Conservation (phyloP, 2,888 invertebrate species). For the Fragum sueziense region DNA sequence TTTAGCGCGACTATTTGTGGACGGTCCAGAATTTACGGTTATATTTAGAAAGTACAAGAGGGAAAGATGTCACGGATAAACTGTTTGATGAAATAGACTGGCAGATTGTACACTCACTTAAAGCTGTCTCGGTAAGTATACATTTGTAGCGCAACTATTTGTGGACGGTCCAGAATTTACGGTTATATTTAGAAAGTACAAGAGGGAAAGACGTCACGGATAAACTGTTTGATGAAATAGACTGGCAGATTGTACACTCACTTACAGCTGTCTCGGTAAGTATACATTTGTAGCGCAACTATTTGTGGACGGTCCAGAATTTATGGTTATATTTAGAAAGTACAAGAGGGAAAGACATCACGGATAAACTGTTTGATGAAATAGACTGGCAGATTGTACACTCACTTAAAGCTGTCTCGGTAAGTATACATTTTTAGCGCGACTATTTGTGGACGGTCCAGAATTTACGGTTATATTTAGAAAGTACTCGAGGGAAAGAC, state of each 20-base stretch:
- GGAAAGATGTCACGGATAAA: conserved; percentile 91
- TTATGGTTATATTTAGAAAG: conserved; percentile 94
- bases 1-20: too few relatives aligned
- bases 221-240: too few relatives aligned
- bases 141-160: too few relatives aligned
- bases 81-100: conserved; percentile 90
- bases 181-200: too few relatives aligned
- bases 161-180: too few relatives aligned
- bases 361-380: conserved; percentile 93
- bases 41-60: conserved; percentile 94
- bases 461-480: conserved; percentile 93
- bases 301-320: conserved; percentile 95
- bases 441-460: conserved; percentile 95
- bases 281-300: too few relatives aligned
- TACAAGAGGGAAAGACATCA: conserved; percentile 91
- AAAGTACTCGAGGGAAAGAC: conserved; percentile 93
- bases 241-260: too few relatives aligned
- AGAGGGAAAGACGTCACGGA: too few relatives aligned
- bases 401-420: conserved; percentile 95
- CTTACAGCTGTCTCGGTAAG: too few relatives aligned
- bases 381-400: conserved; percentile 91
- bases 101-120: conserved; percentile 94
- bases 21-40: conserved; percentile 94
- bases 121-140: conserved; percentile 92
- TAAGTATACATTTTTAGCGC: too few relatives aligned